These are phyloP conservation scores for Drosophila grimshawi DNA, from an alignment of 1,140 invertebrate genomes.

Conservation along the genomic window DNA sequence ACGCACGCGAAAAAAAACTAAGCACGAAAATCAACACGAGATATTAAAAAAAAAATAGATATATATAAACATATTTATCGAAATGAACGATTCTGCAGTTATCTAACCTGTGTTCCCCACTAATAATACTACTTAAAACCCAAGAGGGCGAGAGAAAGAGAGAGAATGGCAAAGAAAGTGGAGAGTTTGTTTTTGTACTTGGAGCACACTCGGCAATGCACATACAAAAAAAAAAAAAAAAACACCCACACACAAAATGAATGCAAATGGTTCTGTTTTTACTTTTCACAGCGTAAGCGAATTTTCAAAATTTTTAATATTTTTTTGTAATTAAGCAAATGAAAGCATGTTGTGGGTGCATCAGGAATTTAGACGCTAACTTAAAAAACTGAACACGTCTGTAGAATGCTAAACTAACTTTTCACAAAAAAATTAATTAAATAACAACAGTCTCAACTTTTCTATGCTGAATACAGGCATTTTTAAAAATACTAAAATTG, in stretches of 20 bases:
- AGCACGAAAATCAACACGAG: slow-evolving; percentile 45
- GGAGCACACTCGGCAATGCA: slow-evolving; percentile 63
- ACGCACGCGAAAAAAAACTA: slow-evolving; percentile 32
- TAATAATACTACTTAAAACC: slow-evolving; percentile 49
- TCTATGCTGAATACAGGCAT: too few relatives aligned
- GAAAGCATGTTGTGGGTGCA: slow-evolving; percentile 44
- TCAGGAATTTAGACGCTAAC: slow-evolving; percentile 34
- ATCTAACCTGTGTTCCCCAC: slow-evolving; percentile 41
- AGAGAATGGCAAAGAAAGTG: slow-evolving; percentile 1
- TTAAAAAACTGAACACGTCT: not conserved
- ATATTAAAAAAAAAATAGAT: slow-evolving; percentile 32
- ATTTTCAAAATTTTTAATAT: slow-evolving; percentile 69
- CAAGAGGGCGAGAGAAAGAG: slow-evolving; percentile 6
- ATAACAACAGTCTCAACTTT: not conserved
- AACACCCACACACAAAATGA: slow-evolving; percentile 44
- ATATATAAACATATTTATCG: slow-evolving; percentile 12
- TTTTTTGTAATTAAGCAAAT: slow-evolving; percentile 15
- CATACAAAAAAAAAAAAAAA: slow-evolving; percentile 23
- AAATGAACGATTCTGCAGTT: slow-evolving; percentile 26
- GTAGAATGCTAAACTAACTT: slow-evolving; percentile 37
- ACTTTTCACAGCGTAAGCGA: slow-evolving; percentile 77
- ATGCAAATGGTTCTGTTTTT: slow-evolving; percentile 76
- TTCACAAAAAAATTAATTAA: slow-evolving; percentile 16
- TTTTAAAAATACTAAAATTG: not conserved
- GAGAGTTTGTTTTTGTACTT: slow-evolving; percentile 44